Percentiles rank a stretch among this genome's conserved stretches.
Conservation (phyloP, 2,888 invertebrate genomes). For the Danaus chrysippus region DNA sequence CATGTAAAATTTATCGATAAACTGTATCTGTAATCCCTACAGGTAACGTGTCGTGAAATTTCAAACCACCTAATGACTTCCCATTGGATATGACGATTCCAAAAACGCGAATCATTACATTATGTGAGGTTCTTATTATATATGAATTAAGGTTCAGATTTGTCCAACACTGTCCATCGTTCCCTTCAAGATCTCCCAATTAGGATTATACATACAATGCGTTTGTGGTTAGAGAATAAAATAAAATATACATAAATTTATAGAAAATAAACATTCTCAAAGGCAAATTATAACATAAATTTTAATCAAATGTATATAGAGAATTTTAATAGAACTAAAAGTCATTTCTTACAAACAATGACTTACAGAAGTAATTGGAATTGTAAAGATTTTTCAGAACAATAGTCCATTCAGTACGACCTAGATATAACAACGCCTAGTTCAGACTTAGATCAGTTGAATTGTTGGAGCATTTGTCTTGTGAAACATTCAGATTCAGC, state of each 20-base stretch:
- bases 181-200: not conserved
- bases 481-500: conserved; percentile 15
- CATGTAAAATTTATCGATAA: conserved; percentile 7
- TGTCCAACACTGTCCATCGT: not conserved
- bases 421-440: conserved; percentile 26
- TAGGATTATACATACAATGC: too few species aligned
- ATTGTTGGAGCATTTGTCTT: conserved; percentile 19
- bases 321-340: not conserved
- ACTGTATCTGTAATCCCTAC: conserved; percentile 2
- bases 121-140: not conserved
- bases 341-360: not conserved
- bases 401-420: conserved; percentile 32
- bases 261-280: too few species aligned
- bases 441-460: conserved; percentile 17
- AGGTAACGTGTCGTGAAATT: conserved; percentile 13
- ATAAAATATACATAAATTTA: too few species aligned
- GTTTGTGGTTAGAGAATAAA: too few species aligned
- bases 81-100: conserved; percentile 14
- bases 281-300: not conserved
- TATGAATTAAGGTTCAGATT: not conserved
- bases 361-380: conserved; percentile 23
- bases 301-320: not conserved
- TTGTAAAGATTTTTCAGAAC: conserved; percentile 24
- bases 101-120: conserved; percentile 10
- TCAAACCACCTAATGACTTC: conserved; percentile 15